These are phyloP conservation scores for Chondrilla cf. caribensis DNA, from an alignment of 37 sponge, comb jelly and placozoan species.

Conservation along the genomic window DNA sequence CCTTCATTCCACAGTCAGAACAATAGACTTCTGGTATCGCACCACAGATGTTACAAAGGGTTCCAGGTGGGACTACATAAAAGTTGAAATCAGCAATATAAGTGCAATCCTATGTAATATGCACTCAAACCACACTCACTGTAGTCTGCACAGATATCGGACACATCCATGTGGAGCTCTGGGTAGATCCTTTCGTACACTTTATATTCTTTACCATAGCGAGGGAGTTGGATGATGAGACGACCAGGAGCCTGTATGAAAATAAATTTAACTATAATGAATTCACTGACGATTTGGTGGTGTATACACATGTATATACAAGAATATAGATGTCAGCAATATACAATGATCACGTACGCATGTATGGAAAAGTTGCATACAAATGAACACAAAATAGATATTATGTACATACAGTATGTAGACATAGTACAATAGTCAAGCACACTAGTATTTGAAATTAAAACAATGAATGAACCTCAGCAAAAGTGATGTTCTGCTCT, in stretches of 20 bases:
- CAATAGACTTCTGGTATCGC: not conserved
- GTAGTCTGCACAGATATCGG: not conserved
- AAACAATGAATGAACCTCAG: slow-evolving; percentile 27
- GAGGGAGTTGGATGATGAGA: slow-evolving; percentile 51
- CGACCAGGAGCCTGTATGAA: slow-evolving; percentile 19
- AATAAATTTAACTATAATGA: not conserved
- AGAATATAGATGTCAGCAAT: not conserved
- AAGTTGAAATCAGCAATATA: not conserved
- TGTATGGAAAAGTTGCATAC: not conserved
- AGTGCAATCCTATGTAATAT: not conserved
- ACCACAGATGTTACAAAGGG: not conserved
- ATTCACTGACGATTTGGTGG: too few relatives aligned
- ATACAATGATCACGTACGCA: not conserved
- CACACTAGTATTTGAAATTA: not conserved
- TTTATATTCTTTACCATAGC: slow-evolving; percentile 66
- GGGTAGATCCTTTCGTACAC: slow-evolving; percentile 52
- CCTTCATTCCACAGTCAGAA: not conserved
- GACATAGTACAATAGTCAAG: not conserved
- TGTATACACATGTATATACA: not conserved
- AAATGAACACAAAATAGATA: not conserved
- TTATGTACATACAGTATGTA: not conserved
- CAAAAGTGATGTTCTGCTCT: slow-evolving; percentile 69
- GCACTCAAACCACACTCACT: not conserved
- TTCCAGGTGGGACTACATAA: not conserved
- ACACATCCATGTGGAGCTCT: slow-evolving; percentile 32